phyloP scores from a whole-genome alignment of 2,113 vertebrate genomes.

The Odobenus rosmarus region DNA sequence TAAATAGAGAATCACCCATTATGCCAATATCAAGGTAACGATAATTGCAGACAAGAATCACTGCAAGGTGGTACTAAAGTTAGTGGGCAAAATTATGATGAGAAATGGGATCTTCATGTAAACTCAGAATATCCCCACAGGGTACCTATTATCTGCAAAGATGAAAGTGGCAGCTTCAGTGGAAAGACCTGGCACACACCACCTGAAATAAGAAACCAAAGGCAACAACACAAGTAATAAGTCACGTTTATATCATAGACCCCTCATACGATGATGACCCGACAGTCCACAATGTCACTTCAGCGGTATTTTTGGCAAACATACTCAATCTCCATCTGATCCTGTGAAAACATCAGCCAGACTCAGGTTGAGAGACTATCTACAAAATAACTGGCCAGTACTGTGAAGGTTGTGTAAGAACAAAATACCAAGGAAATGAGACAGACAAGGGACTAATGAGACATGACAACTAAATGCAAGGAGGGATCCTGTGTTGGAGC shows the following conservation, averaged over 20 bases:
- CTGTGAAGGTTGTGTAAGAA: background rate
- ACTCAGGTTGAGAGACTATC: background rate
- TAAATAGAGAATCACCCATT: background rate
- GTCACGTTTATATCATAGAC: background rate
- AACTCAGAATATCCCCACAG: background rate
- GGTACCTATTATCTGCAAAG: background rate
- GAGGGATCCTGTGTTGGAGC: rapidly evolving
- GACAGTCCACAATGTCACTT: background rate
- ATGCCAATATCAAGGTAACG: background rate
- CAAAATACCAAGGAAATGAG: background rate
- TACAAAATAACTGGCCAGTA: background rate
- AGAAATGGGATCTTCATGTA: background rate
- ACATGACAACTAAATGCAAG: background rate
- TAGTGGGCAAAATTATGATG: background rate
- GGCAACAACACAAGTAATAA: background rate
- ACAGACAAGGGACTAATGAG: background rate
- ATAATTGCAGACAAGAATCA: background rate
- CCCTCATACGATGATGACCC: background rate
- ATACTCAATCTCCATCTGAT: background rate
- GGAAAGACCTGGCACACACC: background rate
- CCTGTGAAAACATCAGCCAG: background rate
- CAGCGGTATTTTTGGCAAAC: background rate
- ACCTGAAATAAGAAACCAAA: constrained; percentile 15
- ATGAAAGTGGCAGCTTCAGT: background rate
- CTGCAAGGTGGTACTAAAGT: background rate